These are phyloP conservation scores for Oligia strigilis DNA, from an alignment of 2,888 invertebrate genomes.

Conservation along the genomic window DNA sequence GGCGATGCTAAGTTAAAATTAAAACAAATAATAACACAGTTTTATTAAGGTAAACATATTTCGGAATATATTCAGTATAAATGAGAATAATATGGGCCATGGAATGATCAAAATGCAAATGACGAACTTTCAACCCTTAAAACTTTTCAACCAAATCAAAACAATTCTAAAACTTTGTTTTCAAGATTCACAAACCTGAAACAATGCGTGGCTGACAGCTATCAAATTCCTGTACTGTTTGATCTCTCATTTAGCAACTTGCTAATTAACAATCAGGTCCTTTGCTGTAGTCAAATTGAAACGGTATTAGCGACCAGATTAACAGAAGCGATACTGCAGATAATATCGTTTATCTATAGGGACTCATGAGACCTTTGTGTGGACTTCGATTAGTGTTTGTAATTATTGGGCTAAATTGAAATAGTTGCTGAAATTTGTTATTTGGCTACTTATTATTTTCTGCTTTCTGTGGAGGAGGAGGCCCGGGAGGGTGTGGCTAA, in stretches of 20 bases:
- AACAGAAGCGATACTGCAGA: slow-evolving; percentile 22
- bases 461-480: too few relatives aligned
- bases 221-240: slow-evolving; percentile 5
- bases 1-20: slow-evolving; percentile 3
- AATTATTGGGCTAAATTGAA: slow-evolving; percentile 26
- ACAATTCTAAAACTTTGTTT: slow-evolving; percentile 9
- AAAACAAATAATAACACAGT: not conserved
- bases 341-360: slow-evolving; percentile 30
- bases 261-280: slow-evolving; percentile 42
- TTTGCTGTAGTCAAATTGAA: slow-evolving; percentile 35
- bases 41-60: not conserved
- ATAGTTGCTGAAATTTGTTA: slow-evolving; percentile 4
- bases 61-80: not conserved
- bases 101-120: not conserved
- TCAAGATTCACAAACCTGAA: not conserved
- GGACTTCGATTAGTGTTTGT: slow-evolving; percentile 26
- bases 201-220: slow-evolving; percentile 12
- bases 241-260: slow-evolving; percentile 31
- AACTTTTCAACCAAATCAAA: not conserved
- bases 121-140: not conserved
- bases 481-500: too few relatives aligned
- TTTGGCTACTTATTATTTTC: not conserved
- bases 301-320: slow-evolving; percentile 47
- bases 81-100: not conserved
- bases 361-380: slow-evolving; percentile 27